Evolutionary conservation across 2,113 vertebrate genomes (phyloP).

Genomic region (Bostrychus sinensis): DNA sequence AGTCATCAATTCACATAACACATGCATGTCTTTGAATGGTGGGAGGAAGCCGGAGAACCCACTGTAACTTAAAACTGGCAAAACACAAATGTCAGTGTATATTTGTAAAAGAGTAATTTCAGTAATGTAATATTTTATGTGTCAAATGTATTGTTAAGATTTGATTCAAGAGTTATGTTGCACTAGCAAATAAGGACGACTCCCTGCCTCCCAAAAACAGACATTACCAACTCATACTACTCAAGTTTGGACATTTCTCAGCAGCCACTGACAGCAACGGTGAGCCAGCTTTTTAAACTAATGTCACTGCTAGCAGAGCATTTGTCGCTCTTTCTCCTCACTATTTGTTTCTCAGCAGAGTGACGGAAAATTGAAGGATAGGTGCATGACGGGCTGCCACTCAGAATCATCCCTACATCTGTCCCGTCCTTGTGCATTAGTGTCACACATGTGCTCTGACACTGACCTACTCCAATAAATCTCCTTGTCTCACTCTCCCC

Average conservation of each 20-base stretch:
- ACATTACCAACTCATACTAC: background rate
- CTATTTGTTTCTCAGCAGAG: conserved; percentile 29
- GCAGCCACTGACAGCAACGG: conserved; percentile 3
- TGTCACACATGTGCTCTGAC: conserved; percentile 57
- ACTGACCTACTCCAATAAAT: conserved; percentile 69
- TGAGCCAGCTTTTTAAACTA: conserved; percentile 17
- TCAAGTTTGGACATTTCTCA: background rate
- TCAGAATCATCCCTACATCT: conserved; percentile 62
- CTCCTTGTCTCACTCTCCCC: conserved; percentile 19
- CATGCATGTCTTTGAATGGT: too few relatives aligned
- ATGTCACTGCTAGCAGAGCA: conserved; percentile 23
- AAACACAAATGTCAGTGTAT: too few relatives aligned
- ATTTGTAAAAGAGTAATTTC: too few relatives aligned
- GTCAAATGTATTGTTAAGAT: too few relatives aligned
- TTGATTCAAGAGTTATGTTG: background rate
- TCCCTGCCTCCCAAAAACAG: background rate
- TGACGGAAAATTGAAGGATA: conserved; percentile 48
- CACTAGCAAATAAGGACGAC: background rate
- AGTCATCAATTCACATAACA: too few relatives aligned
- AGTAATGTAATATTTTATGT: too few relatives aligned
- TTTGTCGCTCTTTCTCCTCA: conserved; percentile 8
- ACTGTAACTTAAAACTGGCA: too few relatives aligned
- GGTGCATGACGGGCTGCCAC: conserved; percentile 61
- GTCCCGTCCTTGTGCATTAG: conserved; percentile 73
- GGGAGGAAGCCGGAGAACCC: too few relatives aligned